These are phyloP conservation scores for Physeter macrocephalus DNA, from an alignment of 2,113 vertebrate species.

Conservation along the genomic window DNA sequence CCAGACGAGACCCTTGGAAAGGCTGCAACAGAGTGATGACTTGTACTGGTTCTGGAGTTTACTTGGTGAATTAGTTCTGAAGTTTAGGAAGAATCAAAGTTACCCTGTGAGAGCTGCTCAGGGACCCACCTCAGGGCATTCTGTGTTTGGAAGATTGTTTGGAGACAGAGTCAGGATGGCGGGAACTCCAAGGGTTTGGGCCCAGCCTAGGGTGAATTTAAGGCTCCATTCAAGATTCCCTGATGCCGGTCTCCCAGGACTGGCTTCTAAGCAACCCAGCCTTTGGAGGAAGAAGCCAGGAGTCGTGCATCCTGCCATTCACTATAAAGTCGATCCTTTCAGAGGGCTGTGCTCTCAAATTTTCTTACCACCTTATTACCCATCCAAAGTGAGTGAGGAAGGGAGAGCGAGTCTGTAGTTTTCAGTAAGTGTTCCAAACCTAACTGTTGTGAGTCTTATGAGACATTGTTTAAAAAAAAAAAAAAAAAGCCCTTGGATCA, in stretches of 20 bases:
- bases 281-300: not conserved
- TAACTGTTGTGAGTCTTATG: not conserved
- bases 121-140: not conserved
- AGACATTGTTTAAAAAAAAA: not conserved
- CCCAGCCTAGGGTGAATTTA: not conserved
- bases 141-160: not conserved
- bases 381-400: not conserved
- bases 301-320: not conserved
- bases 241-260: not conserved
- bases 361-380: not conserved
- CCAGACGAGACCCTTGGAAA: not conserved
- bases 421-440: not conserved
- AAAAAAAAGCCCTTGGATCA: not conserved
- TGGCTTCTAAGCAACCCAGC: not conserved
- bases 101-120: not conserved
- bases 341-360: no score
- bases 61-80: not conserved
- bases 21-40: not conserved
- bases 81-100: not conserved
- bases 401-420: not conserved
- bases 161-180: not conserved
- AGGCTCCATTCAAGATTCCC: not conserved
- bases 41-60: not conserved
- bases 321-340: not conserved
- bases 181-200: not conserved